Percentiles rank a stretch among this genome's conserved stretches.
Evolutionary conservation across 2,113 vertebrate species (phyloP).

Genomic region (Hippocampus guttulatus): DNA sequence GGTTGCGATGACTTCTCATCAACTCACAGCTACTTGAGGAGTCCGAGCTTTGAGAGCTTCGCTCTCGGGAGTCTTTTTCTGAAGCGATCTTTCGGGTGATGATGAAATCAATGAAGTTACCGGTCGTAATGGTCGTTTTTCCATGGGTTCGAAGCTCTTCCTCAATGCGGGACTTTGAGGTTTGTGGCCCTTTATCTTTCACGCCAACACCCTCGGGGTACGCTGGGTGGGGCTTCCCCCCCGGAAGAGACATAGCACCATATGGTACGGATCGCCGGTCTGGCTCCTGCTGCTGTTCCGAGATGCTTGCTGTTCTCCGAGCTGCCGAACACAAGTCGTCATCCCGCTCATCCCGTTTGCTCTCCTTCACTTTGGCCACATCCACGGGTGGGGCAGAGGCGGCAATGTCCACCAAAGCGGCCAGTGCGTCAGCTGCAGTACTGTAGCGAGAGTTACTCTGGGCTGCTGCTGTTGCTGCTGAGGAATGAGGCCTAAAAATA

Average conservation of each 20-base stretch:
- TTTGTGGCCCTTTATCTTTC: slow-evolving; percentile 89
- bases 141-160: slow-evolving; percentile 94
- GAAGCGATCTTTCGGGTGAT: slow-evolving; percentile 97
- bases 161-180: slow-evolving; percentile 90
- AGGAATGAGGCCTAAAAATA: slow-evolving; percentile 61
- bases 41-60: slow-evolving; percentile 92
- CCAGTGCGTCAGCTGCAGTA: slow-evolving; percentile 91
- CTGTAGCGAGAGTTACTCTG: slow-evolving; percentile 86
- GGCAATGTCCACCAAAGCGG: slow-evolving; percentile 91
- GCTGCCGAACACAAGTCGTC: slow-evolving; percentile 74
- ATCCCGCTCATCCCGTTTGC: slow-evolving; percentile 82
- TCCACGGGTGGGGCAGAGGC: slow-evolving; percentile 94
- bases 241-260: slow-evolving; percentile 60
- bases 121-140: slow-evolving; percentile 97
- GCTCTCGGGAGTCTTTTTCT: slow-evolving; percentile 91
- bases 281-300: slow-evolving; percentile 75
- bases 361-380: slow-evolving; percentile 87
- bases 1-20: background rate
- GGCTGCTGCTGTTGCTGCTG: slow-evolving; percentile 63
- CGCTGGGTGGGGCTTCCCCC: slow-evolving; percentile 79
- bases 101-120: slow-evolving; percentile 99
- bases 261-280: slow-evolving; percentile 73
- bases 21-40: slow-evolving; percentile 92
- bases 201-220: slow-evolving; percentile 79
- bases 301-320: slow-evolving; percentile 74